Base-by-base conservation (phyloP, 2,888 invertebrate genomes). In the Scaeva pyrastri region DNA sequence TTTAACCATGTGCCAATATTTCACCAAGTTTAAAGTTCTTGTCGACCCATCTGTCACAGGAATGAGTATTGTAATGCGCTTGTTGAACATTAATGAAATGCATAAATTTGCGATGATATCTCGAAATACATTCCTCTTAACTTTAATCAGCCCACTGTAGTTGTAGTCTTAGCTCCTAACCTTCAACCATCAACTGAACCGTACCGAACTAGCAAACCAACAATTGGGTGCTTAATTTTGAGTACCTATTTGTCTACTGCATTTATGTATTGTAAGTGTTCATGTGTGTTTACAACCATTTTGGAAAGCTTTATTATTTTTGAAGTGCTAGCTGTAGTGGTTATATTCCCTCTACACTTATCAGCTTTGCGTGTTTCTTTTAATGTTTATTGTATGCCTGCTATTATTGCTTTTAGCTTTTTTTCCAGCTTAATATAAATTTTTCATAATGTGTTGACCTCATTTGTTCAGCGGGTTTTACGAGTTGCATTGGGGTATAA, bases 21-120 rank as follows among this genome's bases (percentile, higher is more conserved):
- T 86, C 74, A 86, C 70, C 45, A 52, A 75, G 70, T 74, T 81
- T 82, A 82, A 78, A 71, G 56, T 77, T 82, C 82, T 66, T 86
- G 86, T 86, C 82, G 82, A 74, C 86, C 86, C 86, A 86, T 82
- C 77, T 86, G 86, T 86, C 82, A 86, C 86, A 78, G 78, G 81
- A 82, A 82, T 86, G 86, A 78, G 86, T 43, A 82, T 77, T 78
- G 86, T 86, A 86, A 86, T 86, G 82, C 58, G 71, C 82, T 78
- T 86, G 86, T 86, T 86, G 82, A 86, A 86, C 86, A 86, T 86
- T 86, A 86, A 86, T 86, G 86, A 86, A 86, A 86, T 86, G 86
- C 86, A 86, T 86, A 86, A 86, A 86, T 86, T 86, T 81, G 70
- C 82, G 82, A 82, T 86, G 86, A 78, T 86, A 86, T 86, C 86